Percentiles rank a stretch among this genome's conserved stretches.
phyloP scores from a whole-genome alignment of 1,140 invertebrate species.

The Conopomorpha cramerella region DNA sequence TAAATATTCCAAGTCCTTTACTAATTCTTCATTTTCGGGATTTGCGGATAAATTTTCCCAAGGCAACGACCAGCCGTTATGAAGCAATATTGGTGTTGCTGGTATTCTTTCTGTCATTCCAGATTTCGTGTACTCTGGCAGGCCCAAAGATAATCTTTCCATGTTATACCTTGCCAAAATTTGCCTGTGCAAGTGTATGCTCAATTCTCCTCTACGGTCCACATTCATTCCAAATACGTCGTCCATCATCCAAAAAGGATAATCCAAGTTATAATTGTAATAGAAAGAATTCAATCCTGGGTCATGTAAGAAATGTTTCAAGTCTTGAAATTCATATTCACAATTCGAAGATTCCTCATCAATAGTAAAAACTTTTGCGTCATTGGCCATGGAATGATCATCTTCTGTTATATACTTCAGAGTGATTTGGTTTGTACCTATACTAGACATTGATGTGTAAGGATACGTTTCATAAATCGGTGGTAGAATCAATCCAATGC shows the following conservation, averaged over 20 bases:
- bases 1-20: not conserved
- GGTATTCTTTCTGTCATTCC: not conserved
- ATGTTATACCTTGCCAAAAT: not conserved
- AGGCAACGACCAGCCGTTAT: not conserved
- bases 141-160: not conserved
- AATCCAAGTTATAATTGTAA: not conserved
- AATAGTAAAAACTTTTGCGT: not conserved
- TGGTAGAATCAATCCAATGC: constrained; percentile 53
- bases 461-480: constrained; percentile 64
- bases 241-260: not conserved
- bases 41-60: too few species aligned
- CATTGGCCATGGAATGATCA: not conserved
- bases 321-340: not conserved
- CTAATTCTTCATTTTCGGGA: not conserved
- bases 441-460: too few species aligned
- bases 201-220: not conserved
- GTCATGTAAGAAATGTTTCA: not conserved
- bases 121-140: too few species aligned
- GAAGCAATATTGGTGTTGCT: not conserved
- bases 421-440: constrained; percentile 44
- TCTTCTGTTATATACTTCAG: not conserved
- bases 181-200: not conserved
- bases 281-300: not conserved
- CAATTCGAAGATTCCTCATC: not conserved
- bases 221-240: not conserved